A percentile compares a stretch with the other conserved stretches of the same genome.
Evolutionary conservation across 2,888 invertebrate species (phyloP).

Genomic region (Aphelenchoides bicaudatus): DNA sequence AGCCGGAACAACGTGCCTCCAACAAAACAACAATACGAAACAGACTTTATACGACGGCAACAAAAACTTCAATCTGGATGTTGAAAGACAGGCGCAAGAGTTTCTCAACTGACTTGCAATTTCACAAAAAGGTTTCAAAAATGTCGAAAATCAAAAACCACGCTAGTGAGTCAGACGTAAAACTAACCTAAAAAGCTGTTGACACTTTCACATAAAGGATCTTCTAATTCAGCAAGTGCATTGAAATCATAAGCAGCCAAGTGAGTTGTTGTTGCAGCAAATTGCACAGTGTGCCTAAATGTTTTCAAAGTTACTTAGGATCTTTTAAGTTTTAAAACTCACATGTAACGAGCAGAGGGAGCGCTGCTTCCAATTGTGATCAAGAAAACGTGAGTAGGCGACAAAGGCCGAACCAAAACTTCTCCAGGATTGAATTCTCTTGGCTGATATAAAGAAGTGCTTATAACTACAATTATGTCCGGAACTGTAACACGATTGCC

Average conservation of each 20-base stretch:
- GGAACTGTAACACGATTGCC: conserved; percentile 46
- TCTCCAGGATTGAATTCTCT: conserved; percentile 42
- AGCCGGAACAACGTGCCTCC: too few species aligned
- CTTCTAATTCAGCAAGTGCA: conserved; percentile 38
- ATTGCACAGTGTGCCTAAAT: conserved; percentile 23
- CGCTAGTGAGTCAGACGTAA: not conserved
- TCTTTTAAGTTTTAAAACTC: conserved; percentile 9
- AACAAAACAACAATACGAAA: not conserved
- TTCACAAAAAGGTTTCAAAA: too few species aligned
- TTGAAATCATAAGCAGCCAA: conserved; percentile 48
- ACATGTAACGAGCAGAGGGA: conserved; percentile 14
- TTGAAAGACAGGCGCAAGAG: too few species aligned
- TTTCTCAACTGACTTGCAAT: too few species aligned
- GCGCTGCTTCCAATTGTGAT: conserved; percentile 39
- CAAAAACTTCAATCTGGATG: not conserved
- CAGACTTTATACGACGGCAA: not conserved
- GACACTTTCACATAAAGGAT: conserved; percentile 49
- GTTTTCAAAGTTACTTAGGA: conserved; percentile 18
- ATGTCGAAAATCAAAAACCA: not conserved
- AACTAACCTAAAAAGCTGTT: conserved; percentile 40
- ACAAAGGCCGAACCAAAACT: conserved; percentile 46
- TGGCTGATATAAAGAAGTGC: conserved; percentile 40
- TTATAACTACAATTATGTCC: conserved; percentile 49
- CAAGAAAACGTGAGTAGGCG: conserved; percentile 55
- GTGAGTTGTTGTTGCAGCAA: conserved; percentile 32